Evolutionary conservation across 2,797 vertebrate genomes (phyloP), one percentile per base, ranked within the genome.

Genomic region (Simalia tracyae): DNA sequence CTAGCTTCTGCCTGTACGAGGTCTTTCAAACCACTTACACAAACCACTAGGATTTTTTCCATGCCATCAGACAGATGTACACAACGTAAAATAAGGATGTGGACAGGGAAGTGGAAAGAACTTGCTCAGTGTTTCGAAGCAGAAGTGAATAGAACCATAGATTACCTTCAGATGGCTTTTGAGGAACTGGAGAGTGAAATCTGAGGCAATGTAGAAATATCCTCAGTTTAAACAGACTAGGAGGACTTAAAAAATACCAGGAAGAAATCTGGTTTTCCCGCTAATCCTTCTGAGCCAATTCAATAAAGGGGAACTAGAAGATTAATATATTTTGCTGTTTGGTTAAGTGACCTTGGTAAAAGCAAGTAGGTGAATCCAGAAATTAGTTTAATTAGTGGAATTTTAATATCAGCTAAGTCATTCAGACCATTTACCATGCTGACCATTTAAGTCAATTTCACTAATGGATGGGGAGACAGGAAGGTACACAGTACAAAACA

Each of bases 321-420:
- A 93, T 96, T 96, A 96, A 95, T 96, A 88, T 96, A n/a, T 94
- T 93, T 92, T 54, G 26, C 92, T 90, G 24, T 95, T 97, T 97
- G 92, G 84, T 72, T 84, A 94, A 56, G 19, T 96, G 94, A 96
- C 92, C 91, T 96, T 97, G 95, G 94, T 95, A 95, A 97, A 97
- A 96, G 94, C 91, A 93, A 94, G 89, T 84, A 95, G 89, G 64
- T 95, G 87, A 97, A 96, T 90, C 94, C 95, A 93, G 91, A 95
- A 97, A 96, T 96, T 91, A 96, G 90, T 94, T 96, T 96, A 97
- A 97, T 97, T 96, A 97, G 94, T 19, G 94, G 81, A 96, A 95
- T 95, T 96, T 95, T 95, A 94, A 63, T 93, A 95, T 93, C 93
- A 93, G 89, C 92, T 91, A 91, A 89, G 91, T 95, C 86, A 91